Conservation (phyloP, 2,113 vertebrate genomes). For the Clarias gariepinus region DNA sequence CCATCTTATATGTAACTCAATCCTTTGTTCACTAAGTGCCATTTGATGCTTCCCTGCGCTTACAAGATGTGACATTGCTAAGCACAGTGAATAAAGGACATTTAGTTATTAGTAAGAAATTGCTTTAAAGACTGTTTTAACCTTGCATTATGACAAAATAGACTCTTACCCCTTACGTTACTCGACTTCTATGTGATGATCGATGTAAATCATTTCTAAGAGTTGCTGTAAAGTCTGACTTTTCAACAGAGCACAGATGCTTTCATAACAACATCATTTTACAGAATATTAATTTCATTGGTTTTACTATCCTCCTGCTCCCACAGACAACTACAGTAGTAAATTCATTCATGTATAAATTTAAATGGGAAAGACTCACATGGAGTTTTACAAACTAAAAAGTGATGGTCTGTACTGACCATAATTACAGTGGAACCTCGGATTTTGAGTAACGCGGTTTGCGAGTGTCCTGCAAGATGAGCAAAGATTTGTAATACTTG, state of each 20-base stretch:
- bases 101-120: neutral
- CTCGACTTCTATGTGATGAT: neutral
- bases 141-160: neutral
- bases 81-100: constrained; percentile 2
- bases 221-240: neutral
- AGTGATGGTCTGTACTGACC: neutral
- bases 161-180: neutral
- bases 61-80: neutral
- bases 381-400: neutral
- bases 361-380: neutral
- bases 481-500: too few species aligned
- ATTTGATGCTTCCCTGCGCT: neutral
- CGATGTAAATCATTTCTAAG: neutral
- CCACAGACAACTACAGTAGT: neutral
- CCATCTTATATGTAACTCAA: neutral
- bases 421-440: neutral
- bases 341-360: constrained; percentile 6
- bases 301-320: neutral
- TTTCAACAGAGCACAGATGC: neutral
- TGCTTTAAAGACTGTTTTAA: neutral
- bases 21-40: neutral
- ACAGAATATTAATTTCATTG: constrained; percentile 6
- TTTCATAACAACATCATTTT: neutral
- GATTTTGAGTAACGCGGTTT: too few species aligned
- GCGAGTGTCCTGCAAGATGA: too few species aligned